Evolutionary conservation across 2,888 invertebrate species (phyloP).

Genomic region (Ceramica pisi): DNA sequence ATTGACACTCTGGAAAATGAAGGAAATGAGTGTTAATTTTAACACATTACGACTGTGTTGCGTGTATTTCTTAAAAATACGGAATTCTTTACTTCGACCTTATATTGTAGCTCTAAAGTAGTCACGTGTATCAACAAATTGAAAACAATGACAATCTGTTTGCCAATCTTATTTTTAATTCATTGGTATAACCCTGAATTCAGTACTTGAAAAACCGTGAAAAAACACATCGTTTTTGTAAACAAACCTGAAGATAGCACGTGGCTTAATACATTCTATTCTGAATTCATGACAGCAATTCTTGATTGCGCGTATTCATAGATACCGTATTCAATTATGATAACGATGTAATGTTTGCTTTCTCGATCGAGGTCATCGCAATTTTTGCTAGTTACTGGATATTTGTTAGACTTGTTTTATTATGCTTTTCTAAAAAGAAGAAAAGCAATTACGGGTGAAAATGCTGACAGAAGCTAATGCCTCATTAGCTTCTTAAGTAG

Average conservation of each 20-base stretch:
- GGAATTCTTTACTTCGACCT: no score
- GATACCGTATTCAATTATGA: slow-evolving; percentile 16
- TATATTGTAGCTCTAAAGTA: neutral
- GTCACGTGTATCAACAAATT: neutral
- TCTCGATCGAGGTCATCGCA: neutral
- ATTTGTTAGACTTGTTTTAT: neutral
- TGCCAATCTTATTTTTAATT: neutral
- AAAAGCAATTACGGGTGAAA: neutral
- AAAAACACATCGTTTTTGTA: slow-evolving; percentile 10
- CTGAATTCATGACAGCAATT: neutral
- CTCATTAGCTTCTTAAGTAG: no score
- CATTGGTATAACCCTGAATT: neutral
- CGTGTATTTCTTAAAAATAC: no score
- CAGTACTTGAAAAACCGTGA: neutral
- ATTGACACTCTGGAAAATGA: no score
- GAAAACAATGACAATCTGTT: slow-evolving; percentile 10
- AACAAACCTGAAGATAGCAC: neutral
- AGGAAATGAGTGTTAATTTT: no score
- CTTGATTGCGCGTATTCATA: neutral
- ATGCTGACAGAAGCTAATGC: no score
- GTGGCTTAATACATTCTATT: neutral
- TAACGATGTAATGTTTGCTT: slow-evolving; percentile 15
- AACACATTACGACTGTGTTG: no score
- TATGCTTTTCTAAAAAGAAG: neutral
- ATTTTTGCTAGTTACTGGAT: neutral